These are phyloP conservation scores for Drosophila recens DNA, from an alignment of 2,888 invertebrate species.

Conservation along the genomic window DNA sequence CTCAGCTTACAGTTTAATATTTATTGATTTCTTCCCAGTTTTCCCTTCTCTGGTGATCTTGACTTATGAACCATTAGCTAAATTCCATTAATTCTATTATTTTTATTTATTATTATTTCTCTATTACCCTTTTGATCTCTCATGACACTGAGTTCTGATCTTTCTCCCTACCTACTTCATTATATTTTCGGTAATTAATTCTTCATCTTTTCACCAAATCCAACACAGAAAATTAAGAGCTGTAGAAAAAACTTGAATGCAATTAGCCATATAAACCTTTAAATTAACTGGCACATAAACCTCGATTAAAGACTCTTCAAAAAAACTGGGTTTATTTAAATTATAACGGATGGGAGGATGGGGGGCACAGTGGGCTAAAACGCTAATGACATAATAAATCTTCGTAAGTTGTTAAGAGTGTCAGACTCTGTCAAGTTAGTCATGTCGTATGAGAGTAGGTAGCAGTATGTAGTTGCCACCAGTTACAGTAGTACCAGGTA, in stretches of 20 bases:
- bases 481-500: constrained; percentile 10
- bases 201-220: constrained; percentile 6
- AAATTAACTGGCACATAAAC: constrained; percentile 70
- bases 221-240: constrained; percentile 3
- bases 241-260: constrained; percentile 30
- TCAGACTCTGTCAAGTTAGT: constrained; percentile 68
- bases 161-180: constrained; percentile 13
- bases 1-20: neutral
- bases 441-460: constrained; percentile 38
- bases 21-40: neutral
- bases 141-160: constrained; percentile 6
- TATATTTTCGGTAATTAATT: constrained; percentile 34
- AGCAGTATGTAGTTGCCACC: constrained; percentile 15
- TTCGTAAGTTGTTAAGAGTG: constrained; percentile 57
- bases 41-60: neutral
- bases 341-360: constrained; percentile 45
- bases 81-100: constrained; percentile 3
- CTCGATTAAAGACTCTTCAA: constrained; percentile 44
- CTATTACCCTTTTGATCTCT: constrained; percentile 10
- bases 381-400: constrained; percentile 74
- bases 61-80: neutral
- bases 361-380: neutral
- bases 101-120: constrained; percentile 1
- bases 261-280: constrained; percentile 66
- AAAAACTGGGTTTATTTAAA: constrained; percentile 62